phyloP scores from a whole-genome alignment of 2,888 invertebrate species.

The Caenorhabditis wallacei region DNA sequence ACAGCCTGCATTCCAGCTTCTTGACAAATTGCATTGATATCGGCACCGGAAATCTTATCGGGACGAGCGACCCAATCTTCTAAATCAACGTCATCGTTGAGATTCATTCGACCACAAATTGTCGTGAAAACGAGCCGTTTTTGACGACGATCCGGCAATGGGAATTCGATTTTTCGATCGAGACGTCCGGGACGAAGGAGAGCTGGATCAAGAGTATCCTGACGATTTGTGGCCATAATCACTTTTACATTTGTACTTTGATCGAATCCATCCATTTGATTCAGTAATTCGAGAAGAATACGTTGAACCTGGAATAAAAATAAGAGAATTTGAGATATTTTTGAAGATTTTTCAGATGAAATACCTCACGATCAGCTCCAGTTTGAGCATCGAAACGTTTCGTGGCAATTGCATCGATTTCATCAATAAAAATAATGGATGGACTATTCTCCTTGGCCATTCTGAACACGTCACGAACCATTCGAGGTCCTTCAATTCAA shows the following conservation, averaged over 20 bases:
- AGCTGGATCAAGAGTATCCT: conserved; percentile 98
- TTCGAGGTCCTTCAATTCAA: conserved; percentile 89
- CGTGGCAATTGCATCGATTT: conserved; percentile 99
- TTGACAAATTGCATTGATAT: conserved; percentile 99
- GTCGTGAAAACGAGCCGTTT: conserved; percentile 98
- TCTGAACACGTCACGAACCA: conserved; percentile 99
- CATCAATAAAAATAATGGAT: no score
- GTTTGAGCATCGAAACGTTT: conserved; percentile 87
- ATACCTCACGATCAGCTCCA: conserved; percentile 81
- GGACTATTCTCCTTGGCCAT: conserved; percentile 99
- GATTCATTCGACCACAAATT: conserved; percentile 96
- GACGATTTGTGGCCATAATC: conserved; percentile 97
- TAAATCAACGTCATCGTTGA: conserved; percentile 96
- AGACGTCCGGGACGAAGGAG: conserved; percentile 94
- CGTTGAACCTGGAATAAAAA: conserved; percentile 94
- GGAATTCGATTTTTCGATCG: conserved; percentile 98
- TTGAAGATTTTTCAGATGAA: no score
- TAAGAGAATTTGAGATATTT: no score
- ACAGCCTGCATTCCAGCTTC: conserved; percentile 99
- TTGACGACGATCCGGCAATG: no score
- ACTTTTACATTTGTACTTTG: conserved; percentile 99
- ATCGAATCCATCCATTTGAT: conserved; percentile 99
- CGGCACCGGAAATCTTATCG: no score
- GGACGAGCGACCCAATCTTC: conserved; percentile 99
- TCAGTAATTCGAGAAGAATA: no score